Percentiles rank a stretch among this genome's conserved stretches.
Conservation (phyloP, 2,888 invertebrate species). For the Phania funesta region DNA sequence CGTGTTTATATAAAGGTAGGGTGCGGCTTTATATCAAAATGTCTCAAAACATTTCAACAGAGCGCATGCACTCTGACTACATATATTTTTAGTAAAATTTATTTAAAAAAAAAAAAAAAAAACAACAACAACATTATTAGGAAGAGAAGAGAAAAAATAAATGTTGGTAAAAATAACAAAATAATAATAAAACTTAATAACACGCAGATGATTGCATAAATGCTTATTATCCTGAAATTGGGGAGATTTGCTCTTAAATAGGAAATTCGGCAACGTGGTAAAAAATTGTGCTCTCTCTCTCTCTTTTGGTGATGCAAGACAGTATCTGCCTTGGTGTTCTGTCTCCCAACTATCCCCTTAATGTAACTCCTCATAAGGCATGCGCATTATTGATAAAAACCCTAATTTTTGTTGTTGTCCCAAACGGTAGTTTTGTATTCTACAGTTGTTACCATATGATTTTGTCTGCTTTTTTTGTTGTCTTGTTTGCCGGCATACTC, state of each 20-base stretch:
- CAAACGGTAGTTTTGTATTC: slow-evolving; percentile 45
- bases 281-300: neutral
- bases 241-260: neutral
- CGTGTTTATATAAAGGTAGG: slow-evolving; percentile 29
- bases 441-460: slow-evolving; percentile 63
- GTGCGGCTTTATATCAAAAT: slow-evolving; percentile 50
- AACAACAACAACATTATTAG: no score
- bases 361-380: slow-evolving; percentile 16
- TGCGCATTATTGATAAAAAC: slow-evolving; percentile 27
- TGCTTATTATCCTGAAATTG: neutral
- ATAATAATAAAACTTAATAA: no score
- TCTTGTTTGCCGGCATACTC: slow-evolving; percentile 59
- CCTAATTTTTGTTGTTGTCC: neutral
- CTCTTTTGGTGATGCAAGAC: neutral
- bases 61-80: slow-evolving; percentile 29
- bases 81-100: no score
- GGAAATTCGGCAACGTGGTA: slow-evolving; percentile 31
- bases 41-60: slow-evolving; percentile 7
- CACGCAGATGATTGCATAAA: neutral
- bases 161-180: no score
- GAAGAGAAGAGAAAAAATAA: no score
- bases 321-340: neutral
- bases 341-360: neutral
- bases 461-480: slow-evolving; percentile 16
- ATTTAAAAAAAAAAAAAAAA: no score